Percentiles rank a stretch among this genome's conserved stretches.
These are phyloP conservation scores for Thunnus thynnus DNA, from an alignment of 2,113 vertebrate species.

Conservation along the genomic window DNA sequence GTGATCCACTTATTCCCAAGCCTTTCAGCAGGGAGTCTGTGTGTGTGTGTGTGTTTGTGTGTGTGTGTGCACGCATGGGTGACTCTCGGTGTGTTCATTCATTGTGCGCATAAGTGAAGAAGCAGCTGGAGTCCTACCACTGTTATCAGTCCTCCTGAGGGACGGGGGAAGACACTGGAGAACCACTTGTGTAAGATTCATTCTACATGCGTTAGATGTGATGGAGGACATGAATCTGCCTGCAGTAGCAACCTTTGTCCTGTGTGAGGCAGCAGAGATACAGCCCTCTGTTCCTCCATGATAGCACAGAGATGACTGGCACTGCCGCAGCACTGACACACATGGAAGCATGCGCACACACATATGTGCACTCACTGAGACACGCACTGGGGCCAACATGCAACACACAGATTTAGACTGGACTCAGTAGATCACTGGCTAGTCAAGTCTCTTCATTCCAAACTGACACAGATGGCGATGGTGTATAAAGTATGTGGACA, in stretches of 20 bases:
- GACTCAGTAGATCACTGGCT: constrained; percentile 48
- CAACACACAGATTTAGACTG: constrained; percentile 62
- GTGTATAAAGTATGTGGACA: constrained; percentile 58
- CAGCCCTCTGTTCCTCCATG: constrained; percentile 61
- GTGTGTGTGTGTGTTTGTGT: constrained; percentile 26
- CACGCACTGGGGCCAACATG: constrained; percentile 24
- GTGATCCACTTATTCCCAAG: constrained; percentile 61
- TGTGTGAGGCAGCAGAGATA: constrained; percentile 84
- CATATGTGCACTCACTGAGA: constrained; percentile 31
- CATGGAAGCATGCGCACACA: constrained; percentile 41
- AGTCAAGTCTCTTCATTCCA: constrained; percentile 55
- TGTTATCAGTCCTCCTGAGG: constrained; percentile 67
- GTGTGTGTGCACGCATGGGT: constrained; percentile 21
- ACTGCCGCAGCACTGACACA: constrained; percentile 72
- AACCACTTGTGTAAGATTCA: constrained; percentile 63
- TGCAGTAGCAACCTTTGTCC: constrained; percentile 71
- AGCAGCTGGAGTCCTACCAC: constrained; percentile 63
- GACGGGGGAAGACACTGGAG: constrained; percentile 61
- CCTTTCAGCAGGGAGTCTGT: constrained; percentile 46
- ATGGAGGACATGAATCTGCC: constrained; percentile 13
- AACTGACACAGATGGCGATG: constrained; percentile 57
- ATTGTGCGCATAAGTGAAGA: constrained; percentile 52
- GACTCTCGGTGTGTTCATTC: constrained; percentile 48
- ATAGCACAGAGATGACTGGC: constrained; percentile 36
- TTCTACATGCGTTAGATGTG: constrained; percentile 36